Base-by-base conservation (phyloP, 2,888 invertebrate species). In the Drosophila pegasa region DNA sequence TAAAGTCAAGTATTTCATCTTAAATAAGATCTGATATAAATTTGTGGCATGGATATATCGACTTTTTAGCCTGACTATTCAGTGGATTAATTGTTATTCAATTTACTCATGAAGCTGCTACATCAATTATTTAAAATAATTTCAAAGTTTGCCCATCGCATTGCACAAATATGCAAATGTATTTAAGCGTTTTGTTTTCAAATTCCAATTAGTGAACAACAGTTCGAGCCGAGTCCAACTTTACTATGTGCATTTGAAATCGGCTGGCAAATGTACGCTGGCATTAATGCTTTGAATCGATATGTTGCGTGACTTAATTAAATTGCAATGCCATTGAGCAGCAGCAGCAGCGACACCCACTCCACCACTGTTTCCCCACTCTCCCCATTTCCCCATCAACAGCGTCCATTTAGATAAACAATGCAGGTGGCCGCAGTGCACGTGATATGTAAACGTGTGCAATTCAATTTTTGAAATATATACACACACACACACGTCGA, bases 281-380 rank as follows among this genome's bases (percentile, higher is more conserved):
- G 65, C 70, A 71, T 78, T 72, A 78, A 88, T 77, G 71, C 85
- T 37, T 7, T n/a, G 51, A 74, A 80, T 87, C 78, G 78, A 86
- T 75, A 84, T 88, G 71, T 71, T 85, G 88, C 85, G 85, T 85
- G 85, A 88, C 85, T 85, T 84, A 88, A 88, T 85, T 88, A 88
- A 84, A 87, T 88, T 81, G 74, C 79, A 76, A 78, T 87, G 76
- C 31, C 43, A 71, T 56, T 43, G 78, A 41, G 29, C 29, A 51
- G 69, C 20, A 38, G 12, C 29, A 58, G 25, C 40, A 20, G 3
- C 40, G 10, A 31, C 47, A 27, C 8, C 16, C 27, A 45, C 9
- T 18, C 29, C n/a, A 16, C 58, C 20, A 0, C 31, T 12, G 1
- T 43, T 9, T 7, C 14, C 7, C 25, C 45, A 54, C 29, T 43